A percentile compares a stretch with the other conserved stretches of the same genome.
These are phyloP conservation scores for Esperia sulphurella DNA, from an alignment of 2,888 invertebrate genomes.

Conservation along the genomic window DNA sequence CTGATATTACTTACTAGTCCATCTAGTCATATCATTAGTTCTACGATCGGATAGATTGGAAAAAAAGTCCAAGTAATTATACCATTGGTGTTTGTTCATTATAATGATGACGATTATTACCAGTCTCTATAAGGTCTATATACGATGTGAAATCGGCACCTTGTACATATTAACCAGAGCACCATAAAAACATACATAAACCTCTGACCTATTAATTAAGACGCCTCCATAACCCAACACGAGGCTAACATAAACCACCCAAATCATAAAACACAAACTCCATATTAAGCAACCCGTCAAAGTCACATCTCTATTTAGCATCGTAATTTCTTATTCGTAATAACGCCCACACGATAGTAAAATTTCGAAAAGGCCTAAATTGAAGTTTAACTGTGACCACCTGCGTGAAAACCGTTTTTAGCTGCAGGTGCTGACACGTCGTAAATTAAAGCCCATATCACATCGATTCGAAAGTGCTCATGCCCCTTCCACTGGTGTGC, in stretches of 20 bases:
- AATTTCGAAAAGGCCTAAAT: not conserved
- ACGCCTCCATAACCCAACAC: constrained; percentile 20
- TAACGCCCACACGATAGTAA: not conserved
- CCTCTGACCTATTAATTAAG: constrained; percentile 31
- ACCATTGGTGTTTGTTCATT: too few species aligned
- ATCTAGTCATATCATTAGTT: too few species aligned
- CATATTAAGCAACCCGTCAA: constrained; percentile 14
- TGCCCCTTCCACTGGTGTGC: too few species aligned
- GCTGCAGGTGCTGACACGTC: not conserved
- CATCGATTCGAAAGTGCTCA: too few species aligned
- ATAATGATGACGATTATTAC: too few species aligned
- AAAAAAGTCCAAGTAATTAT: too few species aligned
- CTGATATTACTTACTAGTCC: too few species aligned
- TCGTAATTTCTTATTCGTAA: constrained; percentile 15
- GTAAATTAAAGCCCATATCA: too few species aligned
- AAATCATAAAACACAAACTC: constrained; percentile 28
- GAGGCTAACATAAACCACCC: constrained; percentile 18
- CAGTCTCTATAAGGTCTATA: too few species aligned
- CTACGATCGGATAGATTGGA: too few species aligned
- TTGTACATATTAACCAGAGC: not conserved
- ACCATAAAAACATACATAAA: constrained; percentile 33
- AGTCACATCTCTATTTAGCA: constrained; percentile 26
- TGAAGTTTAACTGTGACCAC: not conserved
- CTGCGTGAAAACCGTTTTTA: not conserved
- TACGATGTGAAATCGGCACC: too few species aligned